Evolutionary conservation across 1,140 invertebrate species (phyloP).

Genomic region (Bombus ignitus): DNA sequence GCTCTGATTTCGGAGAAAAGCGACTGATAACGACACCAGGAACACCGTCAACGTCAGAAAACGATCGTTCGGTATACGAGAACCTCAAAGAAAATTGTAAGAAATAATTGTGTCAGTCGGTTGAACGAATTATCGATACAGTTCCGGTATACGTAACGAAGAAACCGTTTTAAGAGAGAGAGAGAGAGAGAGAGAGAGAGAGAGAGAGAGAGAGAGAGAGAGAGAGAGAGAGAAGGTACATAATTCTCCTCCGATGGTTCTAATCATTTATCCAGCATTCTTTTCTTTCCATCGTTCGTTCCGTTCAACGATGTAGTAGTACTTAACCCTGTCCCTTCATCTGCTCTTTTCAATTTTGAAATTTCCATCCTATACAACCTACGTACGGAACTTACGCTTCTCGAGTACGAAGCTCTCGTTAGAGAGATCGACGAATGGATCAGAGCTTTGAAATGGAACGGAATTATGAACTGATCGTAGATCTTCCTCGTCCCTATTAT

Average conservation of each 20-base stretch:
- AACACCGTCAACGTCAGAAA: neutral
- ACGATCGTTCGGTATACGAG: neutral
- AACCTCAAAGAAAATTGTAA: neutral
- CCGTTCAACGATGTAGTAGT: neutral
- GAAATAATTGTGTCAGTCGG: neutral
- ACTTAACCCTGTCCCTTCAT: neutral
- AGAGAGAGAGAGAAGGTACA: neutral
- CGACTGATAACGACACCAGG: too few relatives aligned
- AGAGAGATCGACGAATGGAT: constrained; percentile 53
- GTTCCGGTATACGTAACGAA: neutral
- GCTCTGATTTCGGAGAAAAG: neutral
- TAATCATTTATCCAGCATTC: neutral
- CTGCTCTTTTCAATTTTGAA: constrained; percentile 26
- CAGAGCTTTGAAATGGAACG: constrained; percentile 47
- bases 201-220: too few relatives aligned
- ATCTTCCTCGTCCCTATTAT: constrained; percentile 48
- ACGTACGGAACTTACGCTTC: constrained; percentile 1
- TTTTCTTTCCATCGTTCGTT: neutral
- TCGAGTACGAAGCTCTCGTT: constrained; percentile 55
- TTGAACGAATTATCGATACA: constrained; percentile 6
- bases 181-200: too few relatives aligned
- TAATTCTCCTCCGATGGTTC: neutral
- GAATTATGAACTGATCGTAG: constrained; percentile 63
- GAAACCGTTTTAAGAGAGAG: too few relatives aligned
- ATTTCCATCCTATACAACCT: constrained; percentile 28